Evolutionary conservation across 2,888 invertebrate species (phyloP).

Genomic region (Sminthurinus aureus): DNA sequence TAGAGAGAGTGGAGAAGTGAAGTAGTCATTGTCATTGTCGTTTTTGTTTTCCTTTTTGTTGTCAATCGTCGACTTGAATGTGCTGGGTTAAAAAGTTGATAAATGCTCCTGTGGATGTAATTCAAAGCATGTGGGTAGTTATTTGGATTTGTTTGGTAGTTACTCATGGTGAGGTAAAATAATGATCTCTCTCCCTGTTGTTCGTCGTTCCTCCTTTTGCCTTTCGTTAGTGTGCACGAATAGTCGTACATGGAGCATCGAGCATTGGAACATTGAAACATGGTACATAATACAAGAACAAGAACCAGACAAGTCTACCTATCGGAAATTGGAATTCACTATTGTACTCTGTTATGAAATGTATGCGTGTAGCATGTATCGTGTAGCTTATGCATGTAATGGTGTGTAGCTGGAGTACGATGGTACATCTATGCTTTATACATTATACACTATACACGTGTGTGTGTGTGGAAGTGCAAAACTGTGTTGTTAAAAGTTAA

Average conservation of each 20-base stretch:
- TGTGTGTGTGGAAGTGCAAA: background rate
- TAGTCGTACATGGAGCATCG: too few species aligned
- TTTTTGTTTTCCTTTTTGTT: background rate
- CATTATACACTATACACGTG: background rate
- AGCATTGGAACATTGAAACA: too few species aligned
- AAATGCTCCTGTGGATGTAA: conserved; percentile 2
- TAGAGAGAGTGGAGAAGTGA: background rate
- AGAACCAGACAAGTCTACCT: too few species aligned
- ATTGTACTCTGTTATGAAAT: background rate
- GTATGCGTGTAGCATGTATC: background rate
- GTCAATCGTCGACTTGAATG: conserved; percentile 12
- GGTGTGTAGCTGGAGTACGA: background rate
- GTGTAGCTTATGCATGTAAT: background rate
- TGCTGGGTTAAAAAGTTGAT: conserved; percentile 1
- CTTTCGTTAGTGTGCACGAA: too few species aligned
- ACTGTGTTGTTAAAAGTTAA: conserved; percentile 13
- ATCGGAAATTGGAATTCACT: too few species aligned
- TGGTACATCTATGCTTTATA: background rate
- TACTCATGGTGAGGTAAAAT: conserved; percentile 12
- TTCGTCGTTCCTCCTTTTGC: too few species aligned
- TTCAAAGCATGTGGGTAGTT: conserved; percentile 23
- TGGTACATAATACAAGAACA: too few species aligned
- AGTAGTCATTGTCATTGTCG: background rate
- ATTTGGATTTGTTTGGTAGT: conserved; percentile 25
- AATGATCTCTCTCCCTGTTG: conserved; percentile 5